A percentile compares a stretch with the other conserved stretches of the same genome.
Evolutionary conservation across 37 sponge, comb jelly and placozoan genomes (phyloP).

Genomic region (Spongilla lacustris): DNA sequence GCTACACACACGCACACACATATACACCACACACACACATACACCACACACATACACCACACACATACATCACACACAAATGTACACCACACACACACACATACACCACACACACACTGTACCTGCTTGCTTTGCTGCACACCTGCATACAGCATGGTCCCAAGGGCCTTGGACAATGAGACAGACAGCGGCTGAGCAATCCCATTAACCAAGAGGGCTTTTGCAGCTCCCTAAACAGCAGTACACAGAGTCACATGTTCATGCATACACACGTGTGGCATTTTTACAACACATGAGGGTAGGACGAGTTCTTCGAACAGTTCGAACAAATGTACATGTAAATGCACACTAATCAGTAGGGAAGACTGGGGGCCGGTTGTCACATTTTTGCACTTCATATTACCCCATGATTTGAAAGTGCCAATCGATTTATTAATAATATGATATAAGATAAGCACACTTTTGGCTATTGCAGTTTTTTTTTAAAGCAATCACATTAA

Average conservation of each 20-base stretch:
- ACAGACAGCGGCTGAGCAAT: slow-evolving; percentile 33
- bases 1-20: neutral
- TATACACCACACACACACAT: neutral
- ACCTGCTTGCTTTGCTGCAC: neutral
- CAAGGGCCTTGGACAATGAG: slow-evolving; percentile 36
- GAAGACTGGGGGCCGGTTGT: no score
- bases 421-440: no score
- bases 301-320: no score
- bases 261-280: neutral
- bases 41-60: slow-evolving; percentile 14
- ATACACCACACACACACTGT: neutral
- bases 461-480: no score
- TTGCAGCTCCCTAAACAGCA: slow-evolving; percentile 25
- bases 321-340: no score
- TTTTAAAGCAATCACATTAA: no score
- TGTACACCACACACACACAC: slow-evolving; percentile 4
- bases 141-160: neutral
- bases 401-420: no score
- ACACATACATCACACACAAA: slow-evolving; percentile 2
- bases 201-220: slow-evolving; percentile 45
- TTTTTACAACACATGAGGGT: no score
- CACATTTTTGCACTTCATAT: no score
- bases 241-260: neutral
- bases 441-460: no score
- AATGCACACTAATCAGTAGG: no score